Base-by-base conservation (phyloP, 1,140 invertebrate genomes). In the Drosophila ogumai region DNA sequence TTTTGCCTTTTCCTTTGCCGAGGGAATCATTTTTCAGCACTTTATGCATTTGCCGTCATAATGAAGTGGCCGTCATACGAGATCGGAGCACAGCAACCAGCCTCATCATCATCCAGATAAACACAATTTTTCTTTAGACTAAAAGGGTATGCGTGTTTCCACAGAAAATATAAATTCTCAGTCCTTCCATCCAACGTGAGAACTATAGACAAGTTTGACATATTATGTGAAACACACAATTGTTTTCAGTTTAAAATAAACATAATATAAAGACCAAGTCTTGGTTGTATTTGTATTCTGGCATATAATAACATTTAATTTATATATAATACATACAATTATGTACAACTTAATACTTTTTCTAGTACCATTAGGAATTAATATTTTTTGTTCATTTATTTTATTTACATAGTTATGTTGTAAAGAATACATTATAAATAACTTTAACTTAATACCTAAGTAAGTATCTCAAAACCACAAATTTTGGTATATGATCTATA, bases 11-110 rank as follows among this genome's bases (percentile, higher is more conserved):
- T 22, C 47, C 15, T 41, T 40, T 68, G 78, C 74, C 65, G 81
- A 90, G 85, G 85, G 85, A 90, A 85, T 88, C 78, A 84, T 88
- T 88, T 88, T 88, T 88, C 81, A 88, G 75, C 85, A 79, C 65
- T 85, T 90, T 79, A 81, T 90, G 81, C 81, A 85, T 90, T 76
- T 85, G 69, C 81, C 74, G 78, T 73, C 85, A 90, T 85, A 81
- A 90, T 90, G 85, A 88, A 88, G 85, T 90, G 85, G 69, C 69
- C 75, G 68, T 68, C 67, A 71, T 49, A 41, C 60, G 46, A 49
- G 59, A 46, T 47, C 46, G 50, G 22, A 25, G 49, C 68, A 19
- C 22, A 46, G 43, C 32, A 25, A n/a, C 58, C 47, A 43, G 40
- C 43, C 55, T 64, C 59, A 32, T 49, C 36, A 31, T 38, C 34